A percentile compares a stretch with the other conserved stretches of the same genome.
These are phyloP conservation scores for Sarcophaga bullata DNA, from an alignment of 1,140 invertebrate genomes.

Conservation along the genomic window DNA sequence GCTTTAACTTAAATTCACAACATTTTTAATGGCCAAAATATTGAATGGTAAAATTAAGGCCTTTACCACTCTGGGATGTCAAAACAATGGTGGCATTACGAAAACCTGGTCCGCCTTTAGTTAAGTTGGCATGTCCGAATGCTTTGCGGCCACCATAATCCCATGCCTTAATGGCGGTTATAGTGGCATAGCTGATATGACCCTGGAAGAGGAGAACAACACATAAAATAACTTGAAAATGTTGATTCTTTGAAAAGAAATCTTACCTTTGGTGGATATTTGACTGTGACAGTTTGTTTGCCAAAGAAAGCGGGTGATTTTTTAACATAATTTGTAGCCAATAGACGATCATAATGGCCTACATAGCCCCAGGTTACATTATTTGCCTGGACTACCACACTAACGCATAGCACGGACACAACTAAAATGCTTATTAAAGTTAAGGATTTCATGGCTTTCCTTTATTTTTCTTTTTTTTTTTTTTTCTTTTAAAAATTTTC, in stretches of 20 bases:
- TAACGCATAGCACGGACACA: neutral
- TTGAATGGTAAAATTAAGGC: constrained; percentile 58
- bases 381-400: neutral
- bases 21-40: constrained; percentile 46
- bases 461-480: neutral
- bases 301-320: constrained; percentile 58
- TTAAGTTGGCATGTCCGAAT: constrained; percentile 63
- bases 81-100: constrained; percentile 65
- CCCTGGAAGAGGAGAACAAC: constrained; percentile 13
- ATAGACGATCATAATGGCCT: constrained; percentile 44
- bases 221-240: no score
- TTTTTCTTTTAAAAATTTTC: no score
- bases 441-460: neutral
- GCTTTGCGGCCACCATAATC: constrained; percentile 67
- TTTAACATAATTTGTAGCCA: constrained; percentile 50
- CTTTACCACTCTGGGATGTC: constrained; percentile 64
- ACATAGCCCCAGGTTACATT: constrained; percentile 42
- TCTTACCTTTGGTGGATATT: constrained; percentile 48
- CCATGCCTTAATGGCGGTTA: constrained; percentile 58
- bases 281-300: constrained; percentile 54
- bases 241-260: no score
- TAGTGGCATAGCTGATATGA: neutral
- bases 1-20: no score
- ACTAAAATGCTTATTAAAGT: neutral
- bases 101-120: constrained; percentile 61